A percentile compares a stretch with the other conserved stretches of the same genome.
phyloP scores from a whole-genome alignment of 2,888 invertebrate genomes.

The Oligia latruncula region DNA sequence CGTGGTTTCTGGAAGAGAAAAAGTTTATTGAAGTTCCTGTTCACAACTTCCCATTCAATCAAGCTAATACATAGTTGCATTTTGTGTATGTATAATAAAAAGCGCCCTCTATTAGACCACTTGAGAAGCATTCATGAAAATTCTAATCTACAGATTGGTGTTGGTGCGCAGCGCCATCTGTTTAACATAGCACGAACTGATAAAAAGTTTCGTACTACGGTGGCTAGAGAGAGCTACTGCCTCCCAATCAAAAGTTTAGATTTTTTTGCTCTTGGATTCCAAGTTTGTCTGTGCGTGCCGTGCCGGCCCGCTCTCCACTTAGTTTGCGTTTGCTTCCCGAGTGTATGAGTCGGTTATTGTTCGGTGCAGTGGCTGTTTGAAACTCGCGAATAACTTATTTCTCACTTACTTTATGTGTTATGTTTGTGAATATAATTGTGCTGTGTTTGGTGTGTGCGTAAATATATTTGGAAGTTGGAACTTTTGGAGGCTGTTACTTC shows the following conservation, averaged over 20 bases:
- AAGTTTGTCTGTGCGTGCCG: constrained; percentile 56
- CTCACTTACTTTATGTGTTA: constrained; percentile 75
- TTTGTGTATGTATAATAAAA: neutral
- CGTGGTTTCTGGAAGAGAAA: neutral
- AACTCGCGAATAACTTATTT: constrained; percentile 86
- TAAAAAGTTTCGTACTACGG: neutral
- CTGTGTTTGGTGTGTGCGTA: constrained; percentile 74
- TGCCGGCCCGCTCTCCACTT: constrained; percentile 52
- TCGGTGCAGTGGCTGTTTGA: constrained; percentile 69
- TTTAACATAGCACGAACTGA: neutral
- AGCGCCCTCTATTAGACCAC: constrained; percentile 26
- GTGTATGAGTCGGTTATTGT: constrained; percentile 70
- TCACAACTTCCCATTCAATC: neutral
- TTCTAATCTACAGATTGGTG: neutral
- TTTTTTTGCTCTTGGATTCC: constrained; percentile 56
- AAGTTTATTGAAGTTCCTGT: neutral
- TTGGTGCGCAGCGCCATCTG: constrained; percentile 19
- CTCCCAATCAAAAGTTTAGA: constrained; percentile 21
- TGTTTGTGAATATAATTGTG: constrained; percentile 75
- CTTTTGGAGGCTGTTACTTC: constrained; percentile 68
- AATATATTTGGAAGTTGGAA: constrained; percentile 66
- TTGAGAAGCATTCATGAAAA: neutral
- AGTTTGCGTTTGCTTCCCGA: constrained; percentile 81
- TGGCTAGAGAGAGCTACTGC: constrained; percentile 45
- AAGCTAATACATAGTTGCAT: neutral